Evolutionary conservation across 2,888 invertebrate species (phyloP).

Genomic region (Pollenia griseotomentosa): DNA sequence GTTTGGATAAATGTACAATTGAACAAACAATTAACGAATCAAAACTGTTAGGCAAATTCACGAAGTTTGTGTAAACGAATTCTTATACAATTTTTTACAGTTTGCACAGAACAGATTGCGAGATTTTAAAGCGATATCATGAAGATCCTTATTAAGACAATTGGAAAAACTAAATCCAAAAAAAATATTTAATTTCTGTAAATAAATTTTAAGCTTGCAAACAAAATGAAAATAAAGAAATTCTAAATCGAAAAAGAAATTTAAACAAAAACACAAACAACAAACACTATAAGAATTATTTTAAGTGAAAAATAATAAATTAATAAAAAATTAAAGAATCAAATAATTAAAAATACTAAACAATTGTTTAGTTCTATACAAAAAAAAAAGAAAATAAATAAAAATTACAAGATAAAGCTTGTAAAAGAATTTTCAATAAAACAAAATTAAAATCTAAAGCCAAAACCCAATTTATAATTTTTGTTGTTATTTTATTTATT

Average conservation of each 20-base stretch:
- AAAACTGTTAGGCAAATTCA: too few species aligned
- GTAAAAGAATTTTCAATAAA: too few species aligned
- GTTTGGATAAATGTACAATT: too few species aligned
- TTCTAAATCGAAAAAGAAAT: conserved; percentile 20
- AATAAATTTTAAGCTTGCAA: conserved; percentile 37
- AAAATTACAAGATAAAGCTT: neutral
- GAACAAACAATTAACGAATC: too few species aligned
- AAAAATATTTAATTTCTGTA: conserved; percentile 38
- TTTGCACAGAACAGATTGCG: too few species aligned
- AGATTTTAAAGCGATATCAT: too few species aligned
- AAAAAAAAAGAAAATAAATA: conserved; percentile 8
- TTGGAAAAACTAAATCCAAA: conserved; percentile 4
- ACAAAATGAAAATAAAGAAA: conserved; percentile 37
- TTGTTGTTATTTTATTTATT: conserved; percentile 29
- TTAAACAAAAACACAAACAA: conserved; percentile 13
- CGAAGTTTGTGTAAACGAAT: too few species aligned
- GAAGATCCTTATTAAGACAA: too few species aligned
- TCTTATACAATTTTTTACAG: too few species aligned
- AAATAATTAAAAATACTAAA: conserved; percentile 23
- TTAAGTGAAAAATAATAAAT: conserved; percentile 41
- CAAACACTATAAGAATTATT: conserved; percentile 44
- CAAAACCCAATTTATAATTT: conserved; percentile 2
- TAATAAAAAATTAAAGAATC: conserved; percentile 16
- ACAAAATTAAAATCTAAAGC: neutral
- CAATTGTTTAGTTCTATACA: conserved; percentile 41